phyloP scores from a whole-genome alignment of 2,113 vertebrate genomes.

The Nycticorax nycticorax region DNA sequence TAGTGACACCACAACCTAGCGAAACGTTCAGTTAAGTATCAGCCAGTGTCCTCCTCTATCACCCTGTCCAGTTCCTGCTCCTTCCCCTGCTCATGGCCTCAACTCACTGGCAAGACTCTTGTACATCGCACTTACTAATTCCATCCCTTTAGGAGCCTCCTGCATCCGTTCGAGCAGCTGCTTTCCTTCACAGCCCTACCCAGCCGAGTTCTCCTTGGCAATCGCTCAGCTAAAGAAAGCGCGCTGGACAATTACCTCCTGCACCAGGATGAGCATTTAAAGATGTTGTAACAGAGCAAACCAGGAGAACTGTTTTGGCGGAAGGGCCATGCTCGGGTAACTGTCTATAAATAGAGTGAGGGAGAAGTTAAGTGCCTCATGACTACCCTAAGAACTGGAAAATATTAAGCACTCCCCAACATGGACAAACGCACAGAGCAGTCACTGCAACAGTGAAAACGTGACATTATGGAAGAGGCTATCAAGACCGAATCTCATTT shows the following conservation, averaged over 20 bases:
- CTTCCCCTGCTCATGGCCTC: background rate
- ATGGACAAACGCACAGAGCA: background rate
- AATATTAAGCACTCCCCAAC: accelerated
- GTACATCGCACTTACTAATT: background rate
- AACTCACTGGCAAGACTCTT: background rate
- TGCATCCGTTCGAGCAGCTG: conserved; percentile 15
- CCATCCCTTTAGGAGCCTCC: conserved; percentile 24
- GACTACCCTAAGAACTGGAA: background rate
- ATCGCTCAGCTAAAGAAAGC: background rate
- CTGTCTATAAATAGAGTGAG: background rate
- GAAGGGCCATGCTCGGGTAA: background rate
- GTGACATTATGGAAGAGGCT: background rate
- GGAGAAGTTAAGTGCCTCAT: background rate
- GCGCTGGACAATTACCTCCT: background rate
- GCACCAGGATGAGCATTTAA: background rate
- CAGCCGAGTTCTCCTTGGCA: background rate
- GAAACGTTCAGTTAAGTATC: background rate
- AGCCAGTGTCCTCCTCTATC: background rate
- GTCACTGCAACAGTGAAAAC: background rate
- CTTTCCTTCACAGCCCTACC: background rate
- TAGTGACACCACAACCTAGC: background rate
- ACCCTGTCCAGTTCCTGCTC: background rate
- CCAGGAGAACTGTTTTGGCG: background rate
- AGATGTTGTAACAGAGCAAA: background rate
- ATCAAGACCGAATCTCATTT: background rate